Conservation (phyloP, 2,797 vertebrate species). For the Acipenser oxyrinchus region DNA sequence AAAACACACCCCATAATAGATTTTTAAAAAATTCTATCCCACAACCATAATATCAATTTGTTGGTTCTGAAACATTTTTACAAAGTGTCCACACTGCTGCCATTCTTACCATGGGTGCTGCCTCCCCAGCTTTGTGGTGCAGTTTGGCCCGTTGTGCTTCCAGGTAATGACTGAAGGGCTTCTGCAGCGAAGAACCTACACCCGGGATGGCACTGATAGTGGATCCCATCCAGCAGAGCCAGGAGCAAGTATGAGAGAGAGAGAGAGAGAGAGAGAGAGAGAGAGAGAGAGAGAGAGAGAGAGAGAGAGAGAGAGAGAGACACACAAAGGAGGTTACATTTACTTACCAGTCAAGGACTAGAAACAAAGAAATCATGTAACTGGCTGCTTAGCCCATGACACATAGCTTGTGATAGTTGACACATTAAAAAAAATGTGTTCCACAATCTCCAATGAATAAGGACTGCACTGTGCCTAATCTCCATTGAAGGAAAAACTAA, state of each 20-base stretch:
- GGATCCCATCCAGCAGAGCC: constrained; percentile 42
- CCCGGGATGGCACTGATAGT: constrained; percentile 68
- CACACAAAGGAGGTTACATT: constrained; percentile 64
- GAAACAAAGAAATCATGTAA: constrained; percentile 61
- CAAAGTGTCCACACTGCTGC: no score
- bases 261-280: constrained; percentile 28
- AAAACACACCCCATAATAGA: no score
- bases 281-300: no score
- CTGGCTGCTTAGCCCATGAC: constrained; percentile 42
- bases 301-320: no score
- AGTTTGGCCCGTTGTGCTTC: constrained; percentile 86
- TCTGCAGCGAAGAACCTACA: constrained; percentile 88
- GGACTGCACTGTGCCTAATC: background rate
- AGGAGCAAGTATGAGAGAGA: constrained; percentile 29
- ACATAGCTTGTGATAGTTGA: constrained; percentile 12
- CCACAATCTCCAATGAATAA: constrained; percentile 4
- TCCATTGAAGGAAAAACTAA: constrained; percentile 22
- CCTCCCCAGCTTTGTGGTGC: constrained; percentile 62
- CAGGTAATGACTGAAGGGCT: constrained; percentile 86
- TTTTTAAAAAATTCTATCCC: no score
- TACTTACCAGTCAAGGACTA: constrained; percentile 59
- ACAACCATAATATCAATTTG: no score
- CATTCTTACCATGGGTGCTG: constrained; percentile 75
- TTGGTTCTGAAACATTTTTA: no score
- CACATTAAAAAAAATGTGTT: constrained; percentile 9